Evolutionary conservation across 2,888 invertebrate genomes (phyloP), one percentile per base, ranked within the genome.

Genomic region (Drosophila picticornis): DNA sequence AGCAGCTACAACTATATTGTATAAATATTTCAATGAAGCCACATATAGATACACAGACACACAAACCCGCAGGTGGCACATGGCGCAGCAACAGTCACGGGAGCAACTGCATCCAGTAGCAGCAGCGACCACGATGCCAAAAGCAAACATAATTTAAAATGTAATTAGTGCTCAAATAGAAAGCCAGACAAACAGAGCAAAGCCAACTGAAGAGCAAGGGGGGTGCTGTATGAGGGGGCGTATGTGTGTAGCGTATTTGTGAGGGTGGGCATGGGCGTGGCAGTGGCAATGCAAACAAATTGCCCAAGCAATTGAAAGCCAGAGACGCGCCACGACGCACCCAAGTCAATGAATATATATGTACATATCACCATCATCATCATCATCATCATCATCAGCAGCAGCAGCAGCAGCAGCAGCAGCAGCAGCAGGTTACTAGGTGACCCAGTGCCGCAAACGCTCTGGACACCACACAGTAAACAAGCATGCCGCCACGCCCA

Each of bases 121-220:
- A 13, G 34, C 36, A 36, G 16, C n/a, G 61, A 66, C 75, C 71
- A 77, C 81, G 77, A 71, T 77, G 78, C 83, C 86, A 83, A 88
- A 90, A 85, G 90, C 90, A 90, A 88, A 88, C 87, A 90, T 90
- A 90, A 90, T 90, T 90, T 90, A 90, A 90, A 90, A 90, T 90
- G 90, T 90, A 90, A 90, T 90, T 90, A 90, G 90, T 88, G 88
- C 88, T 90, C 90, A 90, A 90, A 90, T 90, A 90, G 87, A 87
- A 86, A 89, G 81, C 77, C 90, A 85, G 88, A 85, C 87, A 86
- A 88, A 88, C 82, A 75, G 60, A 48, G 60, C 52, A 36, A 22
- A 46, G 57, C 57, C 36, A 40, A 46, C 51, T 59, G 34, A 13
- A 34, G 56, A 31, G n/a, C 36, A 2, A 2, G 34, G 22, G 25